phyloP scores from a whole-genome alignment of 2,888 invertebrate genomes.

The Penaeus monodon region DNA sequence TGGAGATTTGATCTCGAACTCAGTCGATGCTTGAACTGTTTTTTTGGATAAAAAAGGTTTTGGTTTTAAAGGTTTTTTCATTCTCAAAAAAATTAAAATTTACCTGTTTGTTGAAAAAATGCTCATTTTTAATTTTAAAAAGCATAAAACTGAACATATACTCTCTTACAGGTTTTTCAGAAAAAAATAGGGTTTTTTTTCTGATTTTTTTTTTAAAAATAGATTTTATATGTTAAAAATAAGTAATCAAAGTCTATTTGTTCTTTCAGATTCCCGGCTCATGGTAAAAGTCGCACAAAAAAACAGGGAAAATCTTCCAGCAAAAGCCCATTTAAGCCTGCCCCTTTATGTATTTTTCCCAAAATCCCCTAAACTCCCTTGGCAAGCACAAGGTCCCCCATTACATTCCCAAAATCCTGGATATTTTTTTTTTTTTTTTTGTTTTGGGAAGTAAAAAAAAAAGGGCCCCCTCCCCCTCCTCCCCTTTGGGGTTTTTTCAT shows the following conservation, averaged over 20 bases:
- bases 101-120: no score
- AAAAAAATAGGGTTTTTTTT: no score
- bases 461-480: neutral
- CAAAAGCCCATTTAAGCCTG: constrained; percentile 85
- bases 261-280: constrained; percentile 82
- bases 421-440: no score
- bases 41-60: neutral
- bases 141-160: no score
- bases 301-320: constrained; percentile 94
- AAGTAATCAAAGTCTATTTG: neutral
- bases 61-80: no score
- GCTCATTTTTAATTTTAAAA: no score
- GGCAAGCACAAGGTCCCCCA: constrained; percentile 68
- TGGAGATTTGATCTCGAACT: constrained; percentile 80
- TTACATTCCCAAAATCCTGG: constrained; percentile 64
- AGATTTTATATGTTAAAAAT: neutral
- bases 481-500: neutral
- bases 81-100: no score
- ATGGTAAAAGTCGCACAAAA: constrained; percentile 91
- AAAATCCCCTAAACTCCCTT: constrained; percentile 71
- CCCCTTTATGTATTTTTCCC: constrained; percentile 81
- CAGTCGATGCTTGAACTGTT: constrained; percentile 68
- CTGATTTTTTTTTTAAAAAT: no score
- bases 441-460: constrained; percentile 57
- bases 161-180: no score